A percentile compares a stretch with the other conserved stretches of the same genome.
phyloP scores from a whole-genome alignment of 2,797 vertebrate genomes.

The Anniella stebbinsi region DNA sequence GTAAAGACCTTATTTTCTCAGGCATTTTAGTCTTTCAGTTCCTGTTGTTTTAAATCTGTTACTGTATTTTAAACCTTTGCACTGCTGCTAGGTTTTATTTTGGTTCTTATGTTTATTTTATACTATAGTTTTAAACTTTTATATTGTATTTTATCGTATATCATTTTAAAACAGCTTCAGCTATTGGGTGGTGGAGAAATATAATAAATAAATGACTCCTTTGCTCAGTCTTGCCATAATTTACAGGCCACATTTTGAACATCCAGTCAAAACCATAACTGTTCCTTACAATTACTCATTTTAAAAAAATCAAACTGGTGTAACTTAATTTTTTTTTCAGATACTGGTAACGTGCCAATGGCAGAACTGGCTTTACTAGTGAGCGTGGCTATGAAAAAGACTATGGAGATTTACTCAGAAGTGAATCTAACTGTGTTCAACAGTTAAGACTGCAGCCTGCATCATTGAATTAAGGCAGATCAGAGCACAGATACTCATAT shows the following conservation, averaged over 20 bases:
- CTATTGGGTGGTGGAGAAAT: too few relatives aligned
- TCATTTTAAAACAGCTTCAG: too few relatives aligned
- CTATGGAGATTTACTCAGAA: not conserved
- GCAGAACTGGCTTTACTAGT: not conserved
- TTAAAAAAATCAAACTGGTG: not conserved
- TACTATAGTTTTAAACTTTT: too few relatives aligned
- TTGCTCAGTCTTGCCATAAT: not conserved
- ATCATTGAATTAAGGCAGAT: too few relatives aligned
- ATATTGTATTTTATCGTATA: too few relatives aligned
- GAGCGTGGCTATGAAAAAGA: not conserved
- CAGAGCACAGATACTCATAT: not conserved
- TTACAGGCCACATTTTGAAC: not conserved
- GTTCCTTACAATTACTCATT: not conserved
- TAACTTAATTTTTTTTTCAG: not conserved
- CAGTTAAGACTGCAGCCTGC: not conserved
- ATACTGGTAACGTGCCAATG: not conserved
- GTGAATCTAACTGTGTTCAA: not conserved
- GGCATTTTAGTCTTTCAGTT: too few relatives aligned
- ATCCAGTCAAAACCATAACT: not conserved
- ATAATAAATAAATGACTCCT: not conserved
- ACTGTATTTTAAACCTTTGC: too few relatives aligned
- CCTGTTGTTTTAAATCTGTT: too few relatives aligned
- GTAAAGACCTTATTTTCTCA: too few relatives aligned
- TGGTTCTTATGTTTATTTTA: too few relatives aligned
- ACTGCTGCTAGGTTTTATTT: too few relatives aligned